Evolutionary conservation across 2,888 invertebrate species (phyloP).

Genomic region (Choristoneura rosaceana): DNA sequence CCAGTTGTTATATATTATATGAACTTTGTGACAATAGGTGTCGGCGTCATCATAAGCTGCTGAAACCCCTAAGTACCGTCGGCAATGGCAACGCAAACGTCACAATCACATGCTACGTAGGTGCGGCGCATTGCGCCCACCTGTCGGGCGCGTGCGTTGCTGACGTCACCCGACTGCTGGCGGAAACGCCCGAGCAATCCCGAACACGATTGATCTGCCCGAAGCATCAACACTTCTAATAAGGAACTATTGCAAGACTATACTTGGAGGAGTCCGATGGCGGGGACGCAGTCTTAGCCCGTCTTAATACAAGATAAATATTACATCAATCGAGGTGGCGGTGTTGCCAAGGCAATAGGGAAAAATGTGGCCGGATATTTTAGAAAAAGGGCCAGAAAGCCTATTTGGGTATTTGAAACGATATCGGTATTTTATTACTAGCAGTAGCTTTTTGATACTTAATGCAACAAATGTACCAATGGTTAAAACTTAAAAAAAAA

Average conservation of each 20-base stretch:
- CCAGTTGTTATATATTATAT: no score
- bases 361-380: background rate
- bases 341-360: background rate
- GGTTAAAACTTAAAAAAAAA: background rate
- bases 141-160: conserved; percentile 83
- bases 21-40: no score
- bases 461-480: background rate
- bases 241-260: conserved; percentile 4
- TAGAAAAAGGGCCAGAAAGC: background rate
- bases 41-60: no score
- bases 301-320: conserved; percentile 85
- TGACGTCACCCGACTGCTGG: conserved; percentile 69
- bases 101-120: conserved; percentile 81
- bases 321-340: conserved; percentile 79
- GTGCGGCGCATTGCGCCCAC: conserved; percentile 83
- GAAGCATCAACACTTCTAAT: conserved; percentile 52
- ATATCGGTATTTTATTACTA: no score
- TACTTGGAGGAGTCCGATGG: background rate
- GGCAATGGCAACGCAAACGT: conserved; percentile 77
- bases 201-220: conserved; percentile 73
- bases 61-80: conserved; percentile 49
- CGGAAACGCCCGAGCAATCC: conserved; percentile 56
- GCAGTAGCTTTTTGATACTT: background rate
- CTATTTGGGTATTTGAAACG: background rate
- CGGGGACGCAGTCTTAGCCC: conserved; percentile 70